These are phyloP conservation scores for Conus canariensis DNA, from an alignment of 2,888 invertebrate species.

Conservation along the genomic window DNA sequence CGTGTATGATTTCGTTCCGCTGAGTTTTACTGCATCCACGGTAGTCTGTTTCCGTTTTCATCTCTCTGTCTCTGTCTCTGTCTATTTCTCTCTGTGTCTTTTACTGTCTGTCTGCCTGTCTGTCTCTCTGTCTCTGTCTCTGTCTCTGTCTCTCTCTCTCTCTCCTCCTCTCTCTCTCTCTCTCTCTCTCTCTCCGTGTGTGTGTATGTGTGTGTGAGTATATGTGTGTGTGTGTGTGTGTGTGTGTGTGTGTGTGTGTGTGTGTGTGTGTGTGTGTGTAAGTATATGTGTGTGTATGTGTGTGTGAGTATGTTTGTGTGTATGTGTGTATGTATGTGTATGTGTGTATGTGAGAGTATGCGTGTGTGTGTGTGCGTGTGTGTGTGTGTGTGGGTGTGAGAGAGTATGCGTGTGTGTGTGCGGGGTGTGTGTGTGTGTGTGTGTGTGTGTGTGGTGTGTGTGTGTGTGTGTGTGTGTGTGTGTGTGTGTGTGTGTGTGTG, in stretches of 20 bases:
- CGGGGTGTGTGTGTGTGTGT: not conserved
- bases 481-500: not conserved
- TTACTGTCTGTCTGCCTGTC: not conserved
- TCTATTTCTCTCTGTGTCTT: not conserved
- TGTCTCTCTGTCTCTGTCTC: not conserved
- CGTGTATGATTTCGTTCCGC: too few species aligned
- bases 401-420: too few species aligned
- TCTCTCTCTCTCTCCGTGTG: not conserved
- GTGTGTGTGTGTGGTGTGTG: not conserved
- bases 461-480: conserved; percentile 10
- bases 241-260: conserved; percentile 3
- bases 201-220: not conserved
- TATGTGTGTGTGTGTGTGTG: conserved; percentile 4
- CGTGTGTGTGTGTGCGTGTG: not conserved
- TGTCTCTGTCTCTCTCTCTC: not conserved
- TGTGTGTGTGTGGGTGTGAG: not conserved
- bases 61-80: not conserved
- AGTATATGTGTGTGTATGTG: not conserved
- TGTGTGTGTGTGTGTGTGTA: not conserved
- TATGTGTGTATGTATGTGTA: not conserved
- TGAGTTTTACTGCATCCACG: too few species aligned
- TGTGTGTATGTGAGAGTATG: not conserved
- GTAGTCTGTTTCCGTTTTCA: not conserved
- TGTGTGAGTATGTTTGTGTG: not conserved
- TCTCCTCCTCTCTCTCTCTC: not conserved